A percentile compares a stretch with the other conserved stretches of the same genome.
Conservation (phyloP, 2,888 invertebrate species). For the Dicycla oo region DNA sequence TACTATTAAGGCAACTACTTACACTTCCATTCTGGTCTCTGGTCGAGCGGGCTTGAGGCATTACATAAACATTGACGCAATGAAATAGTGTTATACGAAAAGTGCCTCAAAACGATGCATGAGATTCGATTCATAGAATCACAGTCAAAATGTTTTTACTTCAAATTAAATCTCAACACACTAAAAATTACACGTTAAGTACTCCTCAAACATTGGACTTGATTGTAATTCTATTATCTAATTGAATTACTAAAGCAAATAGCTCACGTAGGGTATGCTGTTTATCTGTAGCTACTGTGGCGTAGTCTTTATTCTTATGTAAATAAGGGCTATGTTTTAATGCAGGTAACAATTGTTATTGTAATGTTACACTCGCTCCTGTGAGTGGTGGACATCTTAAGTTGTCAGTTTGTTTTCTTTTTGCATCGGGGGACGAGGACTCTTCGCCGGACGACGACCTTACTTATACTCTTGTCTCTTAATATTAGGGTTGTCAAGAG, state of each 20-base stretch:
- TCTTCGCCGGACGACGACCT: conserved; percentile 85
- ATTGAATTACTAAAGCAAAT: conserved; percentile 83
- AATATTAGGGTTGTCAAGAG: conserved; percentile 74
- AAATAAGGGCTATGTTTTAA: conserved; percentile 68
- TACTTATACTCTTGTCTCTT: conserved; percentile 73
- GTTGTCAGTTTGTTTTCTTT: conserved; percentile 88
- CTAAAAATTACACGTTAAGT: conserved; percentile 48
- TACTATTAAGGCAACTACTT: conserved; percentile 28
- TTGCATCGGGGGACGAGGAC: conserved; percentile 81
- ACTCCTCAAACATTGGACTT: conserved; percentile 61
- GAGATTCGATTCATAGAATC: conserved; percentile 19
- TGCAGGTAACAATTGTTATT: conserved; percentile 80
- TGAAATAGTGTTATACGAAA: conserved; percentile 18
- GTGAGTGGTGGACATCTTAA: conserved; percentile 84
- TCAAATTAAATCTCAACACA: conserved; percentile 14
- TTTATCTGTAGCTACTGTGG: conserved; percentile 57
- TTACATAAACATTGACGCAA: conserved; percentile 36
- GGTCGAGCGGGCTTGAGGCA: conserved; percentile 19
- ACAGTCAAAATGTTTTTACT: conserved; percentile 14
- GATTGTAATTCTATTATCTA: conserved; percentile 73
- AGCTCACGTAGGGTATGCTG: conserved; percentile 61
- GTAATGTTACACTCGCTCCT: conserved; percentile 82
- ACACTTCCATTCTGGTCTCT: conserved; percentile 24
- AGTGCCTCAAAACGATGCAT: conserved; percentile 6
- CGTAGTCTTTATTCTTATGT: conserved; percentile 70